Evolutionary conservation across 2,797 vertebrate genomes (phyloP), one percentile per base, ranked within the genome.

Genomic region (Gymnothorax javanicus): DNA sequence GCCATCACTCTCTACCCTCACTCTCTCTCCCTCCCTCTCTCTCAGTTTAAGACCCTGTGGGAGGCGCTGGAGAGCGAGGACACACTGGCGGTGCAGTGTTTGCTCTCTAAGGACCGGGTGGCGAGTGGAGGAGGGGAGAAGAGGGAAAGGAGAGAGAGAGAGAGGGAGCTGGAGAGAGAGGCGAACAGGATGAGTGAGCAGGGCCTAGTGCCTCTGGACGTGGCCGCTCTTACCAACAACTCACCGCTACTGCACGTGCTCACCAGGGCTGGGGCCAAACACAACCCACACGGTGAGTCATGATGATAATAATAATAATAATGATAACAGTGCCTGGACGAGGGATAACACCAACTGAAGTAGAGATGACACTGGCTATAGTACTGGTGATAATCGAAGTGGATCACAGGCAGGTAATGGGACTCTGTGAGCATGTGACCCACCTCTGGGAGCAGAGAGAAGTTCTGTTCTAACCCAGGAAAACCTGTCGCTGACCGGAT

Each of bases 31-130:
- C 33, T 89, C 67, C 67, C 60, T 86, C 81, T 89, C 87, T 86
- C 87, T 93, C 86, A 96, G 96, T 95, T 95, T 91, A 92, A 91
- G 85, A 94, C 89, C 91, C 90, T 96, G 87, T 96, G 95, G 95
- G 95, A 96, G 67, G 96, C 96, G 0, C 95, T 96, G 92, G 96
- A 96, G 89, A 94, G 95, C 84, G 95, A 96, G 90, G 96, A 96
- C 91, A 94, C 94, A 43, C 83, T 95, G 90, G 95, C 94, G 1
- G 95, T 96, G 11, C 95, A 96, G 88, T 93, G 88, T 88, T 90
- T 96, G 90, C 93, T 96, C 87, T 95, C 92, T 89, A 93, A 91
- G 90, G 94, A 93, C 83, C 89, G 87, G 83, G 91, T 83, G n/a
- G 90, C 90, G 50, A 89, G 89, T 54, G 91, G 90, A 59, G 89